phyloP scores from a whole-genome alignment of 2,113 vertebrate genomes.

The Alouatta palliata region DNA sequence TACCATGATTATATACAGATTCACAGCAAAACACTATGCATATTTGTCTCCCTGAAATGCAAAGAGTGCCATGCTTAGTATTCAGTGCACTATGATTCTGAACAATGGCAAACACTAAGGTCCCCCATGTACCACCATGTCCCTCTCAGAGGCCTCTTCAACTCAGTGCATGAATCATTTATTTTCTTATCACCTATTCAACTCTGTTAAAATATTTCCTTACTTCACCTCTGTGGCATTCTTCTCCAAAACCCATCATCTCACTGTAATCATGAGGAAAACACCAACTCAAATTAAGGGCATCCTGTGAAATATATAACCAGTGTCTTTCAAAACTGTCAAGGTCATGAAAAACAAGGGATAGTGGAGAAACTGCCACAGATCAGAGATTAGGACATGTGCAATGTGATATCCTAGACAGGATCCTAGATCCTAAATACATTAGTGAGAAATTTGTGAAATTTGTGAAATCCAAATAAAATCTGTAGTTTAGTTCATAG shows the following conservation, averaged over 20 bases:
- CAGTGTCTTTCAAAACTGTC: background rate
- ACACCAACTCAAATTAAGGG: conserved; percentile 18
- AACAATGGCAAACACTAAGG: background rate
- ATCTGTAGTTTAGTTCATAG: background rate
- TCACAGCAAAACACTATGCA: background rate
- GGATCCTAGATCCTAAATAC: background rate
- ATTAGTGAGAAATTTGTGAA: background rate
- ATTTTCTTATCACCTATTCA: background rate
- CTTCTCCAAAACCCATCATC: background rate
- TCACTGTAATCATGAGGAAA: conserved; percentile 40
- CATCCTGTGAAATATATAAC: background rate
- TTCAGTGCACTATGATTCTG: background rate
- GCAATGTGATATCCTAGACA: background rate
- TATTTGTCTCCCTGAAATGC: conserved; percentile 27
- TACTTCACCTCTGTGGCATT: background rate
- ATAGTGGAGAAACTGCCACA: background rate
- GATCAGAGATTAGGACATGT: background rate
- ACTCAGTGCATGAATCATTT: background rate
- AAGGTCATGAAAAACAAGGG: conserved; percentile 12
- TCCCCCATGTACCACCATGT: background rate
- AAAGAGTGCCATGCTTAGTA: background rate
- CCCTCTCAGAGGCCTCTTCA: background rate
- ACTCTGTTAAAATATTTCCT: background rate
- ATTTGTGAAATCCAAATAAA: conserved; percentile 18
- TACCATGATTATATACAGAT: background rate